Base-by-base conservation (phyloP, 2,113 vertebrate species). In the Redunca redunca region DNA sequence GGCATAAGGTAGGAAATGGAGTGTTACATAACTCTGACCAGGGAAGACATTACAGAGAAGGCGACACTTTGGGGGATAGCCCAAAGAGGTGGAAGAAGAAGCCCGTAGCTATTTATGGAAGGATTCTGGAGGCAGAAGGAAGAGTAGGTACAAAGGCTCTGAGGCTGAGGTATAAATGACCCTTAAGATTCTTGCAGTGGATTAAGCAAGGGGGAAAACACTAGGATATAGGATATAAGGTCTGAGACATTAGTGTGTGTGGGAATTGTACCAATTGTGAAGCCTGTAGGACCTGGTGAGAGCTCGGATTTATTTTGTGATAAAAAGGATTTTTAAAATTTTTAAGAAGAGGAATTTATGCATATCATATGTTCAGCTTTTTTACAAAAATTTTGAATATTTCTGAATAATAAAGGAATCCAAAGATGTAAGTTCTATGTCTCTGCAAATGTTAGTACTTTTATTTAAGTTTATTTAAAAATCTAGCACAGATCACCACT, bases 391-490 rank as follows among this genome's bases (percentile, higher is more conserved):
- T 40, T 40, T 40, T 40, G 40, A 40, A 0, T 46, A 53, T 23
- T 94, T 92, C 62, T 95, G 14, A 6, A 46, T 85, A 91, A 78
- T 43, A 91, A 88, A 36, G 19, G 30, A 64, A 50, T 81, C 2
- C 25, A 40, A 84, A 93, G 52, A 62, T 25, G 25, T 74, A 26
- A 78, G 4, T 55, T 74, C 7, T 23, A 71, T 17, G 1, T 50
- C 36, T 74, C 46, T 89, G 23, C 13, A 92, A 94, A 92, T 71
- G 30, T 52, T 60, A 86, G n/a, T 9, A 33, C 19, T 25, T 83
- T 94, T 33, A 50, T 16, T 92, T 60, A 74, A 62, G 30, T 40
- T 46, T 58, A 58, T 82, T 82, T 17, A 94, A 82, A 94, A 82
- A 50, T 36, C n/a, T 33, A 96, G 89, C 25, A 67, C 8, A 50